phyloP scores from a whole-genome alignment of 2,113 vertebrate species.

The Hiodon tergisus region DNA sequence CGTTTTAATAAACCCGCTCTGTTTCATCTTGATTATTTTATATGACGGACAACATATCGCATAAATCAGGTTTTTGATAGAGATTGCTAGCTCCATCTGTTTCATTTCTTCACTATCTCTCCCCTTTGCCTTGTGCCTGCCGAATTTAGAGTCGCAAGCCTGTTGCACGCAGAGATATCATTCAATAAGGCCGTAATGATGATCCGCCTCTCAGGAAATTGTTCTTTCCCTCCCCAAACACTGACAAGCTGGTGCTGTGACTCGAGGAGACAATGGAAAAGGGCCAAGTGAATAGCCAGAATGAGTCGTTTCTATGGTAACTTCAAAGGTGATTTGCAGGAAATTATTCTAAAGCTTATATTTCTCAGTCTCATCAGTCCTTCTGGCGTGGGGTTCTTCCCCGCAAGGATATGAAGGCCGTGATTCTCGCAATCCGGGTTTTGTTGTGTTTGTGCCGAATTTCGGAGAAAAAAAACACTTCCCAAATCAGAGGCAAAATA shows the following conservation, averaged over 20 bases:
- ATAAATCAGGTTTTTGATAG: background rate
- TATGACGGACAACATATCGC: background rate
- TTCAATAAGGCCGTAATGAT: conserved; percentile 24
- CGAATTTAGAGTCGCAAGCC: background rate
- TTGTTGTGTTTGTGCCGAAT: no score
- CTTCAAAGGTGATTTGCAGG: background rate
- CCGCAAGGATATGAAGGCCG: background rate
- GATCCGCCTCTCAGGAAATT: conserved; percentile 29
- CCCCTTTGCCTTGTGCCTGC: background rate
- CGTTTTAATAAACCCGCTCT: conserved; percentile 4
- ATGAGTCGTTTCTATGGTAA: background rate
- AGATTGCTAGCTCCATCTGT: no score
- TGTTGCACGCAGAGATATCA: conserved; percentile 16
- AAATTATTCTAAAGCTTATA: background rate
- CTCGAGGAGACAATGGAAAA: conserved; percentile 9
- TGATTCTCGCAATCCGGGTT: no score
- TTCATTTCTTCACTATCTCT: background rate
- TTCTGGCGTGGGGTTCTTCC: background rate
- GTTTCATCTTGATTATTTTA: background rate
- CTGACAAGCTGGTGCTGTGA: conserved; percentile 3
- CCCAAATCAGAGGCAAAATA: background rate
- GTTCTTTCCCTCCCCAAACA: conserved; percentile 16
- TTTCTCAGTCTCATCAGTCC: background rate
- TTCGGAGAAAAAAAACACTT: background rate
- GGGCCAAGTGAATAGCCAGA: background rate